These are phyloP conservation scores for Mimumesa dahlbomi DNA, from an alignment of 2,888 invertebrate genomes.

Conservation along the genomic window DNA sequence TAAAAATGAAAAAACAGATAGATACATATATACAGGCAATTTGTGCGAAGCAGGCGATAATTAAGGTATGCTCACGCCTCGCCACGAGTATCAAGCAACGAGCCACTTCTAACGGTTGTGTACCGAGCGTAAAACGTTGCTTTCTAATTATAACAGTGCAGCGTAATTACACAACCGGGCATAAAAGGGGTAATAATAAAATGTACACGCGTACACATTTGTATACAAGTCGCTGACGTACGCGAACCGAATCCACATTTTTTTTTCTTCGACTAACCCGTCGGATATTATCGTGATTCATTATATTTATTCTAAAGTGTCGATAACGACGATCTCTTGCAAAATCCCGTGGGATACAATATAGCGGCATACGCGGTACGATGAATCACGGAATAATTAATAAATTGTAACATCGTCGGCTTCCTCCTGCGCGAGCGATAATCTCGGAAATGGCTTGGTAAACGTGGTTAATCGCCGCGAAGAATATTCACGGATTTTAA, in stretches of 20 bases:
- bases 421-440: conserved; percentile 20
- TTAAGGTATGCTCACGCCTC: conserved; percentile 40
- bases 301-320: not conserved
- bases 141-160: conserved; percentile 62
- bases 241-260: too few relatives aligned
- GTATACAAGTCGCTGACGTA: conserved; percentile 61
- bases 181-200: conserved; percentile 52
- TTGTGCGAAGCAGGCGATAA: conserved; percentile 40
- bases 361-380: conserved; percentile 31
- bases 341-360: conserved; percentile 44
- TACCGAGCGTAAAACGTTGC: conserved; percentile 40
- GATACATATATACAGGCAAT: conserved; percentile 8
- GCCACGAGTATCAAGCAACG: conserved; percentile 12
- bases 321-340: conserved; percentile 32
- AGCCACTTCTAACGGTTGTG: conserved; percentile 49
- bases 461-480: too few relatives aligned
- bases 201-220: conserved; percentile 37
- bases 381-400: conserved; percentile 56
- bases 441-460: too few relatives aligned
- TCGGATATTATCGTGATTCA: conserved; percentile 13
- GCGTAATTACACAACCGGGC: conserved; percentile 53
- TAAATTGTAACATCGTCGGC: conserved; percentile 42
- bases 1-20: not conserved
- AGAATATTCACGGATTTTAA: too few relatives aligned
- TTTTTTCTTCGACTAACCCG: conserved; percentile 18